phyloP scores from a whole-genome alignment of 2,113 vertebrate species.

The Todiramphus chloris region DNA sequence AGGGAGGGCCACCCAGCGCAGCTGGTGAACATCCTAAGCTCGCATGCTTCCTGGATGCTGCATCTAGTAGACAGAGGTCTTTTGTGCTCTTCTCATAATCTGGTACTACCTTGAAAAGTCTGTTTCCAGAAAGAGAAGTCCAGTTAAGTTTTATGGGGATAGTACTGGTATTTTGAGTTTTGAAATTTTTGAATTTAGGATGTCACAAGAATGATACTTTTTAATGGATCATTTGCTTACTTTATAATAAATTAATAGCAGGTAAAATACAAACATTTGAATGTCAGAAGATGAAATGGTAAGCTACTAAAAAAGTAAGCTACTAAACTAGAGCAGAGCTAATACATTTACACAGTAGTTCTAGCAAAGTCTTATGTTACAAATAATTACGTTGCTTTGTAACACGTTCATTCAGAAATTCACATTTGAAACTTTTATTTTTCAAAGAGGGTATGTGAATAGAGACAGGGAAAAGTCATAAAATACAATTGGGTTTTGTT shows the following conservation, averaged over 20 bases:
- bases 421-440: neutral
- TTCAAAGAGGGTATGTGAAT: neutral
- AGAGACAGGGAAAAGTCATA: neutral
- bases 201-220: neutral
- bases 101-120: neutral
- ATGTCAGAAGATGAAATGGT: neutral
- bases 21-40: neutral
- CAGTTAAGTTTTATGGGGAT: rapidly evolving
- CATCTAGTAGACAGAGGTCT: neutral
- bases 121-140: neutral
- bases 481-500: neutral
- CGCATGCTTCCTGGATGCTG: neutral
- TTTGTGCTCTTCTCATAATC: neutral
- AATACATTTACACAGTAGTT: neutral
- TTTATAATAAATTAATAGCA: neutral
- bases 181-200: neutral
- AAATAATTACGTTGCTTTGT: neutral
- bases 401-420: neutral
- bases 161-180: neutral
- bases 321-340: neutral
- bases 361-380: neutral
- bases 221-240: neutral
- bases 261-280: neutral
- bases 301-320: neutral
- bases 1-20: neutral